These are phyloP conservation scores for Betta splendens DNA, from an alignment of 2,797 vertebrate genomes.

Conservation along the genomic window DNA sequence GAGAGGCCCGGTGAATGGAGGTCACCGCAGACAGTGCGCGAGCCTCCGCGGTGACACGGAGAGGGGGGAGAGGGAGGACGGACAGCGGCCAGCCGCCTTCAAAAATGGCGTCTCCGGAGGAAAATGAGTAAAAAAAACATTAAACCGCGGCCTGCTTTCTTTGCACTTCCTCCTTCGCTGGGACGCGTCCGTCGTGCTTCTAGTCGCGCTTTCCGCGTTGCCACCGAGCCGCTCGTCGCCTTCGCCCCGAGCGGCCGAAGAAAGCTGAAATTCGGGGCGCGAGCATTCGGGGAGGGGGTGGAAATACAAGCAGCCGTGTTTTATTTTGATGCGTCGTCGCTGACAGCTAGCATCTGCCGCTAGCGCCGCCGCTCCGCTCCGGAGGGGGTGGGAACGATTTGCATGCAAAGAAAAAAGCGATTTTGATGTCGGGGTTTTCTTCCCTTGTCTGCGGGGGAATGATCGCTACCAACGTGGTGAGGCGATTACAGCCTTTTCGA, in stretches of 20 bases:
- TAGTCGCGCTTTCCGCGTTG: not conserved
- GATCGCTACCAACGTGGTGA: slow-evolving; percentile 66
- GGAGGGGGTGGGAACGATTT: slow-evolving; percentile 67
- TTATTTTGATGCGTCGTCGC: slow-evolving; percentile 85
- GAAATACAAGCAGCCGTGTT: slow-evolving; percentile 71
- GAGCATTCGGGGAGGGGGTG: slow-evolving; percentile 52
- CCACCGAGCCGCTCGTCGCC: slow-evolving; percentile 15
- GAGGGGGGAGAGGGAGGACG: slow-evolving; percentile 71
- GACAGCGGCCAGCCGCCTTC: slow-evolving; percentile 82
- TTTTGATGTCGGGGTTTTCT: slow-evolving; percentile 62
- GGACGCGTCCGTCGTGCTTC: not conserved
- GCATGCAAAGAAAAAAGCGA: slow-evolving; percentile 63
- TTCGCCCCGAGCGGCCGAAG: slow-evolving; percentile 20
- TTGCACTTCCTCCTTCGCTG: slow-evolving; percentile 50
- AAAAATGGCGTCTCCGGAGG: slow-evolving; percentile 87
- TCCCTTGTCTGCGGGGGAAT: slow-evolving; percentile 41
- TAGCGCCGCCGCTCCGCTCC: slow-evolving; percentile 62
- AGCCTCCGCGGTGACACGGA: slow-evolving; percentile 63
- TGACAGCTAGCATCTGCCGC: slow-evolving; percentile 79
- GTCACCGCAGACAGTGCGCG: slow-evolving; percentile 71
- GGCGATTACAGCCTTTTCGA: slow-evolving; percentile 60
- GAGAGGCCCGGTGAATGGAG: slow-evolving; percentile 68
- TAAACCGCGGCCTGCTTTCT: slow-evolving; percentile 79
- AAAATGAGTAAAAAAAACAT: slow-evolving; percentile 84
- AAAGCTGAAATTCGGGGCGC: slow-evolving; percentile 32